phyloP scores from a whole-genome alignment of 2,888 invertebrate species.

The Lamellibrachia satsuma region DNA sequence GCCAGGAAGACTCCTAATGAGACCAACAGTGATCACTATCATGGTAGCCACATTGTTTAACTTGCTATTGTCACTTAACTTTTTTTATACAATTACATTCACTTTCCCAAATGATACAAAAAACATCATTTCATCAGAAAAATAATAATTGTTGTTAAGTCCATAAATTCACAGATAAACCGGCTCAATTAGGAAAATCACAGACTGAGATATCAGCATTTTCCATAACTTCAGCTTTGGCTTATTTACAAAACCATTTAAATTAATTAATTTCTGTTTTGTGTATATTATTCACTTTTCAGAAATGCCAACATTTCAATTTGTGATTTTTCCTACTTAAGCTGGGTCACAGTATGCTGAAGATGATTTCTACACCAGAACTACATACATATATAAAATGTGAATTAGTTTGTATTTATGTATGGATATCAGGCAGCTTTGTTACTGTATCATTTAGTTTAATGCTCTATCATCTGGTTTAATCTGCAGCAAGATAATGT shows the following conservation, averaged over 20 bases:
- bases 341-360: no score
- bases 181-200: no score
- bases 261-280: no score
- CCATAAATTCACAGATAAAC: background rate
- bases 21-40: background rate
- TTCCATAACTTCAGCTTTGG: no score
- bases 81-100: no score
- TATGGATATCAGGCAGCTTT: background rate
- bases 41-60: background rate
- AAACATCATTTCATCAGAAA: background rate
- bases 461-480: conserved; percentile 8
- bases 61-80: no score
- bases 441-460: background rate
- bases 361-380: background rate
- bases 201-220: no score
- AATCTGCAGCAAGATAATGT: background rate
- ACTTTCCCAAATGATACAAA: background rate
- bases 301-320: no score
- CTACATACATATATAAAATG: background rate
- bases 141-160: background rate
- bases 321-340: no score
- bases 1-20: background rate
- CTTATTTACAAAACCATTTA: no score
- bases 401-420: conserved; percentile 18
- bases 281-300: no score